Evolutionary conservation across 2,888 invertebrate genomes (phyloP).

Genomic region (Lumbricus terrestris): DNA sequence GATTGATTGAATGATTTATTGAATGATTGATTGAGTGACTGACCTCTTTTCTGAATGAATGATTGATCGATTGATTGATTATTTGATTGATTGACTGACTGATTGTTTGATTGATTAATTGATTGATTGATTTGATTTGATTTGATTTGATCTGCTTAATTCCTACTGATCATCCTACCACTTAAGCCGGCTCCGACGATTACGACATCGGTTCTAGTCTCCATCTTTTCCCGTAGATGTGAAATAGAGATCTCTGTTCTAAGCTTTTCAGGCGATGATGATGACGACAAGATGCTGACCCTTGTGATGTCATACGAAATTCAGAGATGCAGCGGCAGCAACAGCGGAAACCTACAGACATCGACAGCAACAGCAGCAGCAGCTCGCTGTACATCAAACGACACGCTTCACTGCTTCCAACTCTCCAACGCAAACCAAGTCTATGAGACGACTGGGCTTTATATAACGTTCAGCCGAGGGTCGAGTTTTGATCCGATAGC

Average conservation of each 20-base stretch:
- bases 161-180: background rate
- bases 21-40: too few species aligned
- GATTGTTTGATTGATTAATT: background rate
- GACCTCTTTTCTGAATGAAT: background rate
- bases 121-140: background rate
- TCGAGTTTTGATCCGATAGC: background rate
- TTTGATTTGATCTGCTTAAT: background rate
- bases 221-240: constrained; percentile 10
- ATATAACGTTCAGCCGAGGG: background rate
- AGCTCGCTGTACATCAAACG: background rate
- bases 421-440: background rate
- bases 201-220: constrained; percentile 5
- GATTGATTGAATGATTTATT: background rate
- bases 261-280: background rate
- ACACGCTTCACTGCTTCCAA: background rate
- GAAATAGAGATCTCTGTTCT: background rate
- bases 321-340: background rate
- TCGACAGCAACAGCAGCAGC: background rate
- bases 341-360: background rate
- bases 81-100: background rate
- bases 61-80: background rate
- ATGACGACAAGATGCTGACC: background rate
- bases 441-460: background rate
- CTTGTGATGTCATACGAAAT: background rate
- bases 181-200: background rate